Evolutionary conservation across 2,113 vertebrate species (phyloP).

Genomic region (Oncorhynchus mykiss): DNA sequence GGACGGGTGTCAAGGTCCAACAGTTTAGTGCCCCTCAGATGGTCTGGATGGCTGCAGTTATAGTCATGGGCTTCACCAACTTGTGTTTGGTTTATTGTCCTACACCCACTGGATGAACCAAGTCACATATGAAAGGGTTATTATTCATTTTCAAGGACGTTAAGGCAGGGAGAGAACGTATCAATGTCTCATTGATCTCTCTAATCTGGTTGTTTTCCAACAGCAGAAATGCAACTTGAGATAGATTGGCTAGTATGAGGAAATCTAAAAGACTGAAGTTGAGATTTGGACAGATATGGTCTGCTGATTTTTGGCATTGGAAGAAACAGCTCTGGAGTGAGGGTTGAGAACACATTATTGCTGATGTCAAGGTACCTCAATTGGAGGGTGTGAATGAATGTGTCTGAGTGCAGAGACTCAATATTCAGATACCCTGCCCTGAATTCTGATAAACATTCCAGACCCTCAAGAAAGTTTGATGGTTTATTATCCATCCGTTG

Average conservation of each 20-base stretch:
- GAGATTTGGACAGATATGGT: conserved; percentile 59
- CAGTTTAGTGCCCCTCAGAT: conserved; percentile 48
- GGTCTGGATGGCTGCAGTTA: conserved; percentile 66
- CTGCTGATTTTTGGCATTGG: conserved; percentile 50
- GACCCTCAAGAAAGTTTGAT: conserved; percentile 68
- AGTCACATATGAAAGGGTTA: conserved; percentile 72
- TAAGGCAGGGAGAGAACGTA: conserved; percentile 57
- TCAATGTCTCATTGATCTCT: conserved; percentile 33
- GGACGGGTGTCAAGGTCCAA: conserved; percentile 37
- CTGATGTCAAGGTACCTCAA: conserved; percentile 65
- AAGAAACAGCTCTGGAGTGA: conserved; percentile 55
- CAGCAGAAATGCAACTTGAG: conserved; percentile 69
- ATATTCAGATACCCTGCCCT: conserved; percentile 49
- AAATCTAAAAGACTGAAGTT: conserved; percentile 59
- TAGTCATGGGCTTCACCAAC: conserved; percentile 56
- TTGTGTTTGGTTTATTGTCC: conserved; percentile 56
- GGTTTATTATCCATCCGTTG: conserved; percentile 37
- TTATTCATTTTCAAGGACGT: conserved; percentile 60
- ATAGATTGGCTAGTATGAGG: conserved; percentile 54
- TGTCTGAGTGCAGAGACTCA: conserved; percentile 36
- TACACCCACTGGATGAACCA: conserved; percentile 46
- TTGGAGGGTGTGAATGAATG: conserved; percentile 56
- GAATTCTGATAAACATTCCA: conserved; percentile 62
- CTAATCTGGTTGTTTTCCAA: conserved; percentile 54
- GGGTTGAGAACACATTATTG: conserved; percentile 47